These are phyloP conservation scores for Maccullochella peelii DNA, from an alignment of 2,113 vertebrate species.

Conservation along the genomic window DNA sequence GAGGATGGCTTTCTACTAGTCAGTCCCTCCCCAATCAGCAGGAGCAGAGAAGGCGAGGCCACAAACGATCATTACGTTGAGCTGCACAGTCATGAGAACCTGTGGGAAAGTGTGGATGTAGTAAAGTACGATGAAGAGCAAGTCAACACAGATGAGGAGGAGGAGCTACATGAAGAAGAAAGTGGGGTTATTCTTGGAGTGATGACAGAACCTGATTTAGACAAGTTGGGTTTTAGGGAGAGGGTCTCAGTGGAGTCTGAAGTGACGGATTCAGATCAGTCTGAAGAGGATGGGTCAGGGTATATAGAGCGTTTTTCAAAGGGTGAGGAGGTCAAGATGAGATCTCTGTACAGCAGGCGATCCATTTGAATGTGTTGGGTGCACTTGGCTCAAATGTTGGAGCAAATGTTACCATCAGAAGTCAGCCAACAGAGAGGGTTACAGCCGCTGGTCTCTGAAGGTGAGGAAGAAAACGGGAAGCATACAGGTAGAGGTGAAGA, in stretches of 20 bases:
- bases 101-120: neutral
- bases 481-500: conserved; percentile 6
- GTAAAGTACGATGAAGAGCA: conserved; percentile 16
- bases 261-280: neutral
- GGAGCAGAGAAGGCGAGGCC: conserved; percentile 5
- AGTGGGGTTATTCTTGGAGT: neutral
- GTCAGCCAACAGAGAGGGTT: neutral
- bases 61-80: conserved; percentile 4
- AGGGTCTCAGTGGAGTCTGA: conserved; percentile 4
- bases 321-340: conserved; percentile 14
- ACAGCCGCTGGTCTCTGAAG: neutral
- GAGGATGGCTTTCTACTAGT: conserved; percentile 28
- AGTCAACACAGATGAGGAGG: neutral
- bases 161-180: conserved; percentile 15
- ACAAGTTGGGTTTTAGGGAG: conserved; percentile 3
- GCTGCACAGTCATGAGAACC: neutral
- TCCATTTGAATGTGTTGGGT: neutral
- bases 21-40: neutral
- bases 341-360: neutral
- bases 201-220: neutral
- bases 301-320: conserved; percentile 1
- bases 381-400: neutral
- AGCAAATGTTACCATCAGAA: neutral
- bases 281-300: conserved; percentile 22
- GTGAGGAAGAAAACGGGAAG: neutral